phyloP scores from a whole-genome alignment of 2,888 invertebrate species.

The Callinectes sapidus region DNA sequence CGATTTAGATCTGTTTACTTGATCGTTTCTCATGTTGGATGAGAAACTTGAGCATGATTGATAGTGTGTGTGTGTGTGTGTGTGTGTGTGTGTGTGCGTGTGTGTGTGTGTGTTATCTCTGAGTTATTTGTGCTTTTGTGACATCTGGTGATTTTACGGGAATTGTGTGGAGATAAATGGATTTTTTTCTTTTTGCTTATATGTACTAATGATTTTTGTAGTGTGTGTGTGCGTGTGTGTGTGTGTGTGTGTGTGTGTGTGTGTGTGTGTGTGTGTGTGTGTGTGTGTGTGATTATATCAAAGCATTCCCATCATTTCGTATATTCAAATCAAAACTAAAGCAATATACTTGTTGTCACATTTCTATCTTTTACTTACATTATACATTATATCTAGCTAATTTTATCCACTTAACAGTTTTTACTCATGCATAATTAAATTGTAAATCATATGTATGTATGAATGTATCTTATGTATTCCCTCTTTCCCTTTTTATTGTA shows the following conservation, averaged over 20 bases:
- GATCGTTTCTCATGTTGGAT: not conserved
- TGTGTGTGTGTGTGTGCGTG: slow-evolving; percentile 24
- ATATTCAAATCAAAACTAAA: too few species aligned
- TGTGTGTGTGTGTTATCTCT: slow-evolving; percentile 5
- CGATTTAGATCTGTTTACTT: not conserved
- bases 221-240: not conserved
- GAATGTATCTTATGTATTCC: too few species aligned
- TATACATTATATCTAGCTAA: too few species aligned
- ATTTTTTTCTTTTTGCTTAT: not conserved
- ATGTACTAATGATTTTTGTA: not conserved
- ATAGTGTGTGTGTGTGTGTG: slow-evolving; percentile 4
- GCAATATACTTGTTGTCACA: too few species aligned
- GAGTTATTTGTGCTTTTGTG: not conserved
- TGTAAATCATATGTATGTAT: too few species aligned
- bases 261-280: slow-evolving; percentile 13
- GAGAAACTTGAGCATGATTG: too few species aligned
- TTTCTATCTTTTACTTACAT: too few species aligned
- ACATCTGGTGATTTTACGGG: not conserved
- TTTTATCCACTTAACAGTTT: too few species aligned
- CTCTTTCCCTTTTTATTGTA: too few species aligned
- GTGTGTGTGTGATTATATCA: too few species aligned
- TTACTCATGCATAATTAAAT: too few species aligned
- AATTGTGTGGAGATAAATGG: not conserved
- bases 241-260: slow-evolving; percentile 35
- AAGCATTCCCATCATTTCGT: too few species aligned